Base-by-base conservation (phyloP, 2,888 invertebrate species). In the Subacronicta megacephala region DNA sequence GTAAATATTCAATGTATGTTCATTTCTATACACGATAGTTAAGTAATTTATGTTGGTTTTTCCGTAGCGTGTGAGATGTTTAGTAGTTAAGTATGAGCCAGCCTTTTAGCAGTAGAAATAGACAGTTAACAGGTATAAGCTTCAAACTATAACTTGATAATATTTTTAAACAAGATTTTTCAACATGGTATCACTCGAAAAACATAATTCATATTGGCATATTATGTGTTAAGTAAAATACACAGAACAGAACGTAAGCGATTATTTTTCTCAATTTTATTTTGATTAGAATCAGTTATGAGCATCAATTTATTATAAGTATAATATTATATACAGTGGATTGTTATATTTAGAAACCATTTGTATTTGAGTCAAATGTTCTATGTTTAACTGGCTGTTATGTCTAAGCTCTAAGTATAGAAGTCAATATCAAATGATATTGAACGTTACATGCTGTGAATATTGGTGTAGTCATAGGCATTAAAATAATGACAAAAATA, bases 1-100 rank as follows among this genome's bases (percentile, higher is more conserved):
- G 92, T 92, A 92, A 90, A 92, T 92, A 92, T 85, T 79, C 70
- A 73, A 70, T 77, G 81, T 82, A 77, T 70, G 78, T 82, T 88
- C 80, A 85, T 75, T 73, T 75, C 55, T 62, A 68, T 45, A 64
- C 51, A 57, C 38, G 46, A 31, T 75, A 71, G 47, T 31, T 75
- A 75, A 64, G 83, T 91, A 88, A 92, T 87, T 91, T 91, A 92
- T 90, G 85, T 87, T 87, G 73, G 77, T 66, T 77, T 78, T 78
- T 77, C 78, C 47, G 50, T 74, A 76, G 81, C 69, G 80, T 84
- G 82, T 75, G 73, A 62, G 42, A 54, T 64, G 62, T 62, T 63
- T 55, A 59, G 77, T 80, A 80, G 73, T 80, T 82, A 76, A 74
- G 68, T 74, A 61, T 81, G 85, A 82, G 80, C 71, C 76, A 81